Percentiles rank a stretch among this genome's conserved stretches.
Conservation (phyloP, 1,140 invertebrate genomes). For the Gyrodactylus bullatarudis region DNA sequence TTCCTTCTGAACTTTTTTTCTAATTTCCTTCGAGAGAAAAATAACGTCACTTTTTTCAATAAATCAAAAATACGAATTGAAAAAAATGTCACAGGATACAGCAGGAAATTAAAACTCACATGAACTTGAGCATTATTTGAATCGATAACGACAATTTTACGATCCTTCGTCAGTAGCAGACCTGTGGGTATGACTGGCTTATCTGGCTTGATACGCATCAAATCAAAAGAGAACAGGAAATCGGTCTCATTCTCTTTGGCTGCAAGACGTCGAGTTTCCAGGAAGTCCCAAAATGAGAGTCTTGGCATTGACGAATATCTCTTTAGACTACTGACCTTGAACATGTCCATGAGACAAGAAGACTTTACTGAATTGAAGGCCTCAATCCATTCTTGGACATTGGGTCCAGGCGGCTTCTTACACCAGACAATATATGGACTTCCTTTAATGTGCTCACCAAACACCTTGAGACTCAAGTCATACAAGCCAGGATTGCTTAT, state of each 20-base stretch:
- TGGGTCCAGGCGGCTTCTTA: background rate
- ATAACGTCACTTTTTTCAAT: too few relatives aligned
- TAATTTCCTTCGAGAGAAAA: too few relatives aligned
- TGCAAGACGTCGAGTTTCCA: background rate
- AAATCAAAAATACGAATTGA: too few relatives aligned
- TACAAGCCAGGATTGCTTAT: background rate
- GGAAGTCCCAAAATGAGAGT: conserved; percentile 10
- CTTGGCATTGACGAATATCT: conserved; percentile 12
- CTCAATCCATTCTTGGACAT: background rate
- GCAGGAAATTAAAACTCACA: background rate
- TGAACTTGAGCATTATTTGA: conserved; percentile 27
- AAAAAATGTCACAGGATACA: too few relatives aligned
- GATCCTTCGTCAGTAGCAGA: conserved; percentile 14
- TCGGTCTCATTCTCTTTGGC: background rate
- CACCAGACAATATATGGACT: conserved; percentile 21
- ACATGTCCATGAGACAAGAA: conserved; percentile 9
- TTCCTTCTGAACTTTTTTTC: too few relatives aligned
- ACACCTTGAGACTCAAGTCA: conserved; percentile 18
- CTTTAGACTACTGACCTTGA: conserved; percentile 11
- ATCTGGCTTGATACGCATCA: conserved; percentile 25
- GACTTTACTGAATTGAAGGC: conserved; percentile 9
- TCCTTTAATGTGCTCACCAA: conserved; percentile 21
- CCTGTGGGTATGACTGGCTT: conserved; percentile 24
- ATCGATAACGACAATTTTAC: conserved; percentile 24
- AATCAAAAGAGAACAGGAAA: conserved; percentile 12